phyloP scores from a whole-genome alignment of 2,797 vertebrate species.

The Glossophaga mutica region DNA sequence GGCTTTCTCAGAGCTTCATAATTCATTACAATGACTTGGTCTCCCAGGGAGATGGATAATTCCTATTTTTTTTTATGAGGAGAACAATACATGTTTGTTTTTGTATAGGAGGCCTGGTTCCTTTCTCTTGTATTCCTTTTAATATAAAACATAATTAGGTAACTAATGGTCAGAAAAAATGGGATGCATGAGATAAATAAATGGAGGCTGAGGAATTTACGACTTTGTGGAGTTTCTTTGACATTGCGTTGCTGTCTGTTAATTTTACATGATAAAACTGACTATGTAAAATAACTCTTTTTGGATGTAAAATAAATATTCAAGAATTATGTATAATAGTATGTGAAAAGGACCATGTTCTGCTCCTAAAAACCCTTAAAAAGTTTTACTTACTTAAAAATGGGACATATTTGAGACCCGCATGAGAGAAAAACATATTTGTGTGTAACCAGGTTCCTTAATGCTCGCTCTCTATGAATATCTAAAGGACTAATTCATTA shows the following conservation, averaged over 20 bases:
- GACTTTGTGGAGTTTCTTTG: neutral
- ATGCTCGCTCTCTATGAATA: neutral
- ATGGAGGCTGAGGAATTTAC: neutral
- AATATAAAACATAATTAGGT: neutral
- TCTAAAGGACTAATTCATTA: neutral
- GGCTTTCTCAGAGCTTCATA: neutral
- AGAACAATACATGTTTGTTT: neutral
- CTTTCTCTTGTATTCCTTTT: neutral
- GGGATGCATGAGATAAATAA: neutral
- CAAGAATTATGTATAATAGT: neutral
- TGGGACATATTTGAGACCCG: neutral
- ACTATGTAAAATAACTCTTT: neutral
- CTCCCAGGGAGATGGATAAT: neutral
- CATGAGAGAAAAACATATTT: neutral
- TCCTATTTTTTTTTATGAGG: neutral
- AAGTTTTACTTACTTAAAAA: neutral
- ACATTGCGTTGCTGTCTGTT: neutral
- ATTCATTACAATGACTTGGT: neutral
- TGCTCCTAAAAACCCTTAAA: neutral
- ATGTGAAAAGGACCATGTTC: neutral
- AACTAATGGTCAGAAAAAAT: neutral
- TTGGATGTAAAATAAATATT: neutral
- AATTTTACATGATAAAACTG: neutral
- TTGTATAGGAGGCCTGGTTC: neutral
- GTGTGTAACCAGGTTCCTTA: neutral